Conservation (phyloP, 2,888 invertebrate species). For the Carterocephalus palaemon region DNA sequence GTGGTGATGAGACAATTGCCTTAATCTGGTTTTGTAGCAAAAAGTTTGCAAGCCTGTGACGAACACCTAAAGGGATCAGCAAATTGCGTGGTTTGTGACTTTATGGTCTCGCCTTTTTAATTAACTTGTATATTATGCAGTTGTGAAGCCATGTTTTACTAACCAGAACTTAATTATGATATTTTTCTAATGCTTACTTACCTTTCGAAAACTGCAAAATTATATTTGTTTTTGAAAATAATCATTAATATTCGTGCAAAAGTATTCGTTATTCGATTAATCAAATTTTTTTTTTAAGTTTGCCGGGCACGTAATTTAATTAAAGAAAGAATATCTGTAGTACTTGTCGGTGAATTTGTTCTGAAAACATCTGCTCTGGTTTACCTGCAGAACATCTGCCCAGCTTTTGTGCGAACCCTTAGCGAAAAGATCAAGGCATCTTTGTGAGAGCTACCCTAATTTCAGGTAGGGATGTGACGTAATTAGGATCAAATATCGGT, state of each 20-base stretch:
- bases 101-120: constrained; percentile 4
- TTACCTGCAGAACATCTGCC: constrained; percentile 72
- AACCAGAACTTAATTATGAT: too few species aligned
- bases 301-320: constrained; percentile 71
- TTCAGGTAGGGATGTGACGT: constrained; percentile 46
- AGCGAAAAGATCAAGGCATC: constrained; percentile 65
- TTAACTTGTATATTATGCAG: constrained; percentile 1
- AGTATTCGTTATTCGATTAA: too few species aligned
- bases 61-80: constrained; percentile 5
- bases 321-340: constrained; percentile 50
- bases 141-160: constrained; percentile 2
- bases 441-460: constrained; percentile 60
- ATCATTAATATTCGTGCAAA: too few species aligned
- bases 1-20: not conserved
- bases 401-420: constrained; percentile 47
- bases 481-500: constrained; percentile 11
- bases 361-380: constrained; percentile 68
- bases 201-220: too few species aligned
- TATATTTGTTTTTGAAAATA: too few species aligned
- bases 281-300: too few species aligned
- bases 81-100: constrained; percentile 11
- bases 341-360: constrained; percentile 45
- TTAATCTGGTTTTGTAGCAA: constrained; percentile 19
- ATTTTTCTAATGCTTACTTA: too few species aligned
- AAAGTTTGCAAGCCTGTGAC: constrained; percentile 16